A percentile compares a stretch with the other conserved stretches of the same genome.
Conservation (phyloP, 2,113 vertebrate species). For the Neolamprologus cancellatus region DNA sequence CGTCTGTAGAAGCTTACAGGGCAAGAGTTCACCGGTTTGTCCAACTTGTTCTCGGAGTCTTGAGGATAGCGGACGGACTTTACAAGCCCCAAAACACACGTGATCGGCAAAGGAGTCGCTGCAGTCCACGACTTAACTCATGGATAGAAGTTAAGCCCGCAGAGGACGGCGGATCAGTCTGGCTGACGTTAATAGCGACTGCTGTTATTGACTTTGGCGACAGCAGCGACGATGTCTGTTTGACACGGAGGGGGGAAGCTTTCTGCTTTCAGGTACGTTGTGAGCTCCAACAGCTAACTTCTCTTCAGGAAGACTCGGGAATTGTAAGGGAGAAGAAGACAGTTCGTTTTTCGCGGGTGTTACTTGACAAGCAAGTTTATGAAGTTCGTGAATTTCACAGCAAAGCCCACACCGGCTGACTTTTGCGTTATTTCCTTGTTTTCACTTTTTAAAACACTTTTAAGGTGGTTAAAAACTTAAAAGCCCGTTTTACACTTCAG, state of each 20-base stretch:
- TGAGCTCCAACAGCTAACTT: background rate
- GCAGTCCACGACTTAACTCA: slow-evolving; percentile 1
- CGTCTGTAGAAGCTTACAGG: slow-evolving; percentile 49
- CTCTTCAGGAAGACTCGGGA: background rate
- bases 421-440: background rate
- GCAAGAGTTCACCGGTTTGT: slow-evolving; percentile 65
- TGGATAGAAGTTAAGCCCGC: slow-evolving; percentile 6
- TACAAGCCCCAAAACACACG: background rate
- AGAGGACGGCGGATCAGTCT: background rate
- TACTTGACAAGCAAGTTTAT: background rate
- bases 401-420: background rate
- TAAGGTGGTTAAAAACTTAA: background rate
- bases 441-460: background rate
- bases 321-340: background rate
- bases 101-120: slow-evolving; percentile 13
- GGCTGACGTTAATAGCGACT: background rate
- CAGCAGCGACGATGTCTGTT: background rate
- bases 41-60: slow-evolving; percentile 27
- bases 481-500: background rate
- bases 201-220: background rate
- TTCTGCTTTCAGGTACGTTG: slow-evolving; percentile 17
- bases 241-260: background rate
- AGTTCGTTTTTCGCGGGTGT: background rate
- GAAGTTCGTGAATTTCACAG: background rate
- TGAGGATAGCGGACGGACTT: background rate